Evolutionary conservation across 2,113 vertebrate species (phyloP), one percentile per base, ranked within the genome.

Genomic region (Pyrgilauda ruficollis): DNA sequence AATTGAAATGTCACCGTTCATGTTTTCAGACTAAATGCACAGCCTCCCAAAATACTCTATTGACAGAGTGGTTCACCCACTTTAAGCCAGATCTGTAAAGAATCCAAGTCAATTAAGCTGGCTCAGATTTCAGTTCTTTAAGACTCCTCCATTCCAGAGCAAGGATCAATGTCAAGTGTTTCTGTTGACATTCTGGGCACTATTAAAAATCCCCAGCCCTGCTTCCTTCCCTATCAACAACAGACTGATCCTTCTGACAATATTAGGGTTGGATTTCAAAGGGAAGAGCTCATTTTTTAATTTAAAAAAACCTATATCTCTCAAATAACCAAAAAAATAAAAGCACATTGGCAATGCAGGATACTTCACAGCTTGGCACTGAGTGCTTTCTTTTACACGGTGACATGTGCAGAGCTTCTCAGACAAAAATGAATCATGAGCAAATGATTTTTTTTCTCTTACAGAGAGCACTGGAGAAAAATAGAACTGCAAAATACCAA

Each of bases 11-110:
- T 87, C 74, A 92, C 39, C 0, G 2, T 79, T 76, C 86, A 49
- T 87, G 66, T 86, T 92, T 93, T 84, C 61, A 68, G 94, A 75
- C 63, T 47, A 91, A 90, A 93, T 33, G 64, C 59, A 58, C 69
- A 84, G 44, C 87, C 69, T 96, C 80, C 49, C 72, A 85, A 91
- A 94, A 93, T 88, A 81, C 78, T 90, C 62, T 91, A 68, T 86
- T 94, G 89, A 83, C 87, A 79, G 93, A 96, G 84, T 78, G 33
- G 58, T 74, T 89, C 93, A 93, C 79, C 61, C 92, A 92, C 90
- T 86, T 53, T 35, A 83, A 73, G 55, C 16, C 43, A 88, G 52
- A 89, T 64, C 43, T 84, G 69, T 89, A 74, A 95, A 72, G 86
- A 73, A 82, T 76, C 84, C 76, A 82, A 82, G 84, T 80, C 72